These are phyloP conservation scores for Phyto melanocephala DNA, from an alignment of 2,888 invertebrate genomes.

Conservation along the genomic window DNA sequence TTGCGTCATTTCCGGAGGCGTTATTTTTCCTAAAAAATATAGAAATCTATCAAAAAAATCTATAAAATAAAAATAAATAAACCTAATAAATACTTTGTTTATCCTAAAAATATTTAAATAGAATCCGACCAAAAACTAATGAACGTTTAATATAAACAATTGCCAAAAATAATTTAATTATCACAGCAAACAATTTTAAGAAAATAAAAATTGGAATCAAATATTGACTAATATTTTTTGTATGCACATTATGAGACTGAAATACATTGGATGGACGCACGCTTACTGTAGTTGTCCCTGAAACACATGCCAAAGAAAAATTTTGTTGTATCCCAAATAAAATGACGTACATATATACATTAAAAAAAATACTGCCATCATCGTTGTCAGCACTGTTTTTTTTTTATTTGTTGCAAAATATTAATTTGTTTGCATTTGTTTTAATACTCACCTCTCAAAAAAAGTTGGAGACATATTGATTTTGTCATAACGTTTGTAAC, in stretches of 20 bases:
- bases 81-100: constrained; percentile 17
- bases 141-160: constrained; percentile 28
- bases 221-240: neutral
- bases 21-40: constrained; percentile 18
- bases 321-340: neutral
- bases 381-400: neutral
- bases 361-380: neutral
- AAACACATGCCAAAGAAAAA: neutral
- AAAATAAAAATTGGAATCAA: neutral
- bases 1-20: constrained; percentile 54
- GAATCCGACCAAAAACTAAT: neutral
- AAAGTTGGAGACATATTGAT: too few relatives aligned
- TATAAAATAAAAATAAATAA: constrained; percentile 11
- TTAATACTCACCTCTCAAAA: too few relatives aligned
- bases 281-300: neutral
- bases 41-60: constrained; percentile 30
- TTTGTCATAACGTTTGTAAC: too few relatives aligned
- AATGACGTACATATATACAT: neutral
- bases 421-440: neutral
- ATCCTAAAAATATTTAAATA: constrained; percentile 18
- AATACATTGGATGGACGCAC: neutral
- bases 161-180: constrained; percentile 51
- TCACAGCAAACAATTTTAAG: neutral
- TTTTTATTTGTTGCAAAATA: neutral
- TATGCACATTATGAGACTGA: neutral